Percentiles rank a stretch among this genome's conserved stretches.
Conservation (phyloP, 2,113 vertebrate genomes). For the Microcebus tavaratra region DNA sequence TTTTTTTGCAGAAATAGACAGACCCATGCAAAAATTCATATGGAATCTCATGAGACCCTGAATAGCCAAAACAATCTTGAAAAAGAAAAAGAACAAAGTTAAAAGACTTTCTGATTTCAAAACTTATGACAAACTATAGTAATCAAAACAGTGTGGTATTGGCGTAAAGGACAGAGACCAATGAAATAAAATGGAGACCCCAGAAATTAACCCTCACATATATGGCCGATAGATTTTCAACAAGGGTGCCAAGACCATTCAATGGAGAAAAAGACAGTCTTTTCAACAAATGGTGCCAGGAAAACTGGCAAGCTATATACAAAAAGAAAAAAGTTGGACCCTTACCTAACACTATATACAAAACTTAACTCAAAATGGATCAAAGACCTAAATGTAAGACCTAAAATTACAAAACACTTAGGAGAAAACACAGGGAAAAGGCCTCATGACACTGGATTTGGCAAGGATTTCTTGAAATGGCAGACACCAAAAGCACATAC, state of each 20-base stretch:
- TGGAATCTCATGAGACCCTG: background rate
- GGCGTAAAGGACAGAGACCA: background rate
- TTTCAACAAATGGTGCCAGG: background rate
- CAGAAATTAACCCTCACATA: background rate
- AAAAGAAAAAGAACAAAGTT: background rate
- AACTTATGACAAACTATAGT: background rate
- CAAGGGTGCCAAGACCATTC: background rate
- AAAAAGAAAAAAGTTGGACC: background rate
- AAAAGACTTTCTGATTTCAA: background rate
- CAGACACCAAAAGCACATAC: background rate
- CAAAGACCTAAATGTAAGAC: background rate
- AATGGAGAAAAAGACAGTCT: background rate
- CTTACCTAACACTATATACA: background rate
- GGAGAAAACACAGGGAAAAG: background rate
- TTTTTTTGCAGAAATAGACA: slow-evolving; percentile 2
- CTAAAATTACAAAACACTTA: background rate
- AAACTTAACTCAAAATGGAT: background rate
- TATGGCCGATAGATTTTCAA: background rate
- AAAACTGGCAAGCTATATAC: background rate
- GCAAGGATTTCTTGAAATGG: background rate
- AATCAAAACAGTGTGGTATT: background rate
- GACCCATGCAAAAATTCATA: background rate
- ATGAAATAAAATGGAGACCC: background rate
- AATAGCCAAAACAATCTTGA: background rate
- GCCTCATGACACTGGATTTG: background rate